Percentiles rank a stretch among this genome's conserved stretches.
These are phyloP conservation scores for Emesis castigata DNA, from an alignment of 2,888 invertebrate species.

Conservation along the genomic window DNA sequence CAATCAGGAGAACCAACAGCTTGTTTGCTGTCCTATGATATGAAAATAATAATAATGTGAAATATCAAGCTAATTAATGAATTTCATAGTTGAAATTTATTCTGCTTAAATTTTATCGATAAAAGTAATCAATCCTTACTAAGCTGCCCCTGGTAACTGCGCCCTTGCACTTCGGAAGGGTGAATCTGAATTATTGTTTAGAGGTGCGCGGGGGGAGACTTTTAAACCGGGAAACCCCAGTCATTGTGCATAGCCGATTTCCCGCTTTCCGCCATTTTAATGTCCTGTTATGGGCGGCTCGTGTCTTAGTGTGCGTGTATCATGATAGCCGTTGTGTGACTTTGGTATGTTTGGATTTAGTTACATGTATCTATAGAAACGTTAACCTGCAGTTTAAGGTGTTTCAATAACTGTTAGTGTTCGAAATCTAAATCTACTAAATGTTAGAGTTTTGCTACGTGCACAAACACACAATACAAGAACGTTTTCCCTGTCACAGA, in stretches of 20 bases:
- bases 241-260: conserved; percentile 87
- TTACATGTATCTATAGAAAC: no score
- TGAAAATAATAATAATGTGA: no score
- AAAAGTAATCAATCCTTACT: conserved; percentile 71
- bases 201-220: conserved; percentile 77
- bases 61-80: neutral
- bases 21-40: no score
- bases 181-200: conserved; percentile 88
- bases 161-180: conserved; percentile 88
- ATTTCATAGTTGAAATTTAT: neutral
- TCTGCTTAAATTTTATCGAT: conserved; percentile 9
- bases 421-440: no score
- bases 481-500: no score
- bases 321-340: conserved; percentile 16
- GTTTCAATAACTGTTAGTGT: no score
- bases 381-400: no score
- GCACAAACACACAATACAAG: no score
- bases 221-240: conserved; percentile 88
- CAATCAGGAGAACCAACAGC: no score
- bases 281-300: conserved; percentile 74
- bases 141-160: conserved; percentile 82
- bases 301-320: conserved; percentile 68
- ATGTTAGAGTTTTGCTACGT: no score
- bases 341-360: neutral
- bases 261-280: conserved; percentile 86